Evolutionary conservation across 2,888 invertebrate species (phyloP), one percentile per base, ranked within the genome.

Genomic region (Thereva nobilitata): DNA sequence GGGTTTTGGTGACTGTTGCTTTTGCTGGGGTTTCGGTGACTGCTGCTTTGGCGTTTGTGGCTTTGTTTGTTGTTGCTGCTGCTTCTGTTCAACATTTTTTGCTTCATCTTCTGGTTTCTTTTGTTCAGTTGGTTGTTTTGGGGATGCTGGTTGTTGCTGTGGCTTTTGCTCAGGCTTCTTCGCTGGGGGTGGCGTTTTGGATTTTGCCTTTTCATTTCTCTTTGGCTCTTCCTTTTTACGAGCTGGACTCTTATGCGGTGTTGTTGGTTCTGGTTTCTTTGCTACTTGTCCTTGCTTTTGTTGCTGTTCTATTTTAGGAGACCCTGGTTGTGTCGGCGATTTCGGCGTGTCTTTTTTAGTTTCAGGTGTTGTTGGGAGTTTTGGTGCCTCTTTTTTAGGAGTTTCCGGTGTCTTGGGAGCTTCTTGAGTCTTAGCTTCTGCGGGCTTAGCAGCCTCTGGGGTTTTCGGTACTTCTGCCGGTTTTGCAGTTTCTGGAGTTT

Each of bases 361-460:
- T 7, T 64, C 42, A 9, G 44, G n/a, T 63, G 37, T 10, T 68
- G 71, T 72, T 5, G 54, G 9, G 50, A 68, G 70, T 5, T 45
- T 57, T 66, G 57, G 47, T 8, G 70, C 56, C 61, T 67, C 44
- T 4, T 35, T 7, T 23, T 92, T 77, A 95, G 86, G 74, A 92
- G 93, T 78, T 96, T 96, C n/a, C 93, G 91, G 23, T 95, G 79
- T 97, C 96, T 80, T 92, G 94, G 74, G 96, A 83, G 77, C 75
- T 97, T 85, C 94, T 97, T 94, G 80, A 97, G 96, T 38, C 95
- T 93, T 77, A 9, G 37, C 9, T 50, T 61, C 50, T 5, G 23
- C 40, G 55, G 41, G 49, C 10, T 65, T 55, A 23, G 50, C 40
- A 4, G 34, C 9, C 9, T 50, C 61, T 10, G 59, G 4, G 7